Percentiles rank a stretch among this genome's conserved stretches.
Conservation (phyloP, 2,888 invertebrate species). For the Aspidapion aeneum region DNA sequence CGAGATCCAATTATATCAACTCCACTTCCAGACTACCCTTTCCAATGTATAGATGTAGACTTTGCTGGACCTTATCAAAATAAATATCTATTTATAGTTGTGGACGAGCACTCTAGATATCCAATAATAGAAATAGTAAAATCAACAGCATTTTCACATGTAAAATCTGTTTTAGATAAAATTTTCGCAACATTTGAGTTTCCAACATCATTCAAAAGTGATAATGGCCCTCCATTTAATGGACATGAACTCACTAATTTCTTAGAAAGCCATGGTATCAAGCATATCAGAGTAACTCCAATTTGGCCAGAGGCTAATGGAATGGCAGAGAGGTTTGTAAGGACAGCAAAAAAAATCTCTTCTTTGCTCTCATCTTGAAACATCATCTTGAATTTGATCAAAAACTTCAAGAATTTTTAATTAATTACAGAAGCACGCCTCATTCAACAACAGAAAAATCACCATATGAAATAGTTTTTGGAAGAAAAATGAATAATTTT, state of each 20-base stretch:
- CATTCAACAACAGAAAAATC: constrained; percentile 9
- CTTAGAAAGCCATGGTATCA: constrained; percentile 8
- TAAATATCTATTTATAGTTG: constrained; percentile 14
- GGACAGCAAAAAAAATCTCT: constrained; percentile 16
- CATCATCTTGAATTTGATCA: no score
- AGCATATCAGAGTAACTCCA: constrained; percentile 22
- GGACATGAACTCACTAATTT: constrained; percentile 15
- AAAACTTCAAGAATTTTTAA: constrained; percentile 14
- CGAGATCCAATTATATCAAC: no score
- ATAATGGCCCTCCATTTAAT: constrained; percentile 22
- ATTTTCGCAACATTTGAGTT: constrained; percentile 13
- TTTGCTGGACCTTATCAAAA: constrained; percentile 19
- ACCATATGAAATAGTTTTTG: constrained; percentile 11
- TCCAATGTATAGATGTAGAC: constrained; percentile 12
- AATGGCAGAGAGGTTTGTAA: constrained; percentile 22
- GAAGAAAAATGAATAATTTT: constrained; percentile 14
- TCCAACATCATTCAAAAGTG: constrained; percentile 11
- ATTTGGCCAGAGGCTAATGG: constrained; percentile 27
- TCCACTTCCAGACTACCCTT: no score
- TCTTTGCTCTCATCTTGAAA: constrained; percentile 10
- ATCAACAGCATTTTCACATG: constrained; percentile 14
- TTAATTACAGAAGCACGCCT: constrained; percentile 18
- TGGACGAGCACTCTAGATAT: constrained; percentile 7
- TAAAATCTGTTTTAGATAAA: constrained; percentile 13
- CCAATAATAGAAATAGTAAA: constrained; percentile 13